Evolutionary conservation across 2,888 invertebrate genomes (phyloP).

Genomic region (Platycheirus albimanus): DNA sequence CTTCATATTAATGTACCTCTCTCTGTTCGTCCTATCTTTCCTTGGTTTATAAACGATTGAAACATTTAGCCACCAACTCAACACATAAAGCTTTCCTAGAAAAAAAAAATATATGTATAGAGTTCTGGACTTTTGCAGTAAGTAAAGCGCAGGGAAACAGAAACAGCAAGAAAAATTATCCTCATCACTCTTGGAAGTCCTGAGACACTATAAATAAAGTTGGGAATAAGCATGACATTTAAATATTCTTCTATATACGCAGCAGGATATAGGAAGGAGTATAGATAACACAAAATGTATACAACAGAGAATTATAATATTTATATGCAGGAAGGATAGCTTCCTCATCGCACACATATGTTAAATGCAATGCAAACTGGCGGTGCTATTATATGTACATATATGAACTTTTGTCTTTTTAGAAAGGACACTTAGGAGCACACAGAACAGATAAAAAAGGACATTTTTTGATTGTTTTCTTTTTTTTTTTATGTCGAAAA

Average conservation of each 20-base stretch:
- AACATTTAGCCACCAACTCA: constrained; percentile 46
- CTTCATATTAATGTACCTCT: constrained; percentile 7
- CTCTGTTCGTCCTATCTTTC: constrained; percentile 3
- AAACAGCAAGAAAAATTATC: constrained; percentile 63
- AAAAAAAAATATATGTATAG: neutral
- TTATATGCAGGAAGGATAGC: constrained; percentile 55
- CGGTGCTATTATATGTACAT: constrained; percentile 49
- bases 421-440: constrained; percentile 41
- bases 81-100: constrained; percentile 25
- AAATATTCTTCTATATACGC: constrained; percentile 61
- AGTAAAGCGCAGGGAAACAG: constrained; percentile 36
- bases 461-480: constrained; percentile 48
- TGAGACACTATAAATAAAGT: constrained; percentile 65
- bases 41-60: constrained; percentile 47
- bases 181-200: constrained; percentile 63
- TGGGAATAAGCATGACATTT: constrained; percentile 70
- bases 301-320: constrained; percentile 35
- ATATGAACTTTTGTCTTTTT: constrained; percentile 18
- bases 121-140: constrained; percentile 30
- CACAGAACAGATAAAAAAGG: constrained; percentile 23
- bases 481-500: too few relatives aligned
- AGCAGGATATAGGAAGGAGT: constrained; percentile 44
- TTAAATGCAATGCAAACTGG: constrained; percentile 68
- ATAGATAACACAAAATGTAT: constrained; percentile 44
- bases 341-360: constrained; percentile 45